A percentile compares a stretch with the other conserved stretches of the same genome.
Conservation (phyloP, 2,113 vertebrate species). For the Sitta europaea region DNA sequence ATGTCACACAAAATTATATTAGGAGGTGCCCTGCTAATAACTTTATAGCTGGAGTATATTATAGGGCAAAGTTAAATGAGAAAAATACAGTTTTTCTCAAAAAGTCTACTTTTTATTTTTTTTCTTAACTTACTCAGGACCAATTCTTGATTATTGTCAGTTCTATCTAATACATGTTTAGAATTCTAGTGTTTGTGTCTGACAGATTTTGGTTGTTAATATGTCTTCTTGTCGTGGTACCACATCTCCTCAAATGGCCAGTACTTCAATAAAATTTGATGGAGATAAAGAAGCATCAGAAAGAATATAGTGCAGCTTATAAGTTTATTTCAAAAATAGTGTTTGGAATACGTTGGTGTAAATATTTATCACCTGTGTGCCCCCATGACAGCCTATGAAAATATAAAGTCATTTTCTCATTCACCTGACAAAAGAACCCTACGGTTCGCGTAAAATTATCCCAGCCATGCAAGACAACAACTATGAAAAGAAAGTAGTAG, state of each 20-base stretch:
- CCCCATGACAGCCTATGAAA: background rate
- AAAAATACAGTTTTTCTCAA: background rate
- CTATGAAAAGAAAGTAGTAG: background rate
- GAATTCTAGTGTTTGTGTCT: background rate
- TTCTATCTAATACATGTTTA: background rate
- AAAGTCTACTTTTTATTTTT: background rate
- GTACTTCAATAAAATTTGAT: background rate
- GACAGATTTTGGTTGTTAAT: background rate
- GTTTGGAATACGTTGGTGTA: background rate
- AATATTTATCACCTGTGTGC: background rate
- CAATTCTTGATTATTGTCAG: background rate
- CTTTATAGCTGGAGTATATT: background rate
- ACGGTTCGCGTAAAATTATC: background rate
- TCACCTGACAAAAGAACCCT: background rate
- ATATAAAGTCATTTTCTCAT: background rate
- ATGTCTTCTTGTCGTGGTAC: background rate
- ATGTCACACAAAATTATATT: background rate
- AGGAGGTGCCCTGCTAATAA: background rate
- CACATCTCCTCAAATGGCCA: background rate
- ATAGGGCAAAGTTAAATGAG: background rate
- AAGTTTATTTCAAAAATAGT: background rate
- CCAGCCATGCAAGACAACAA: background rate
- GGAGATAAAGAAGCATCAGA: background rate
- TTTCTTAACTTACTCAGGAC: background rate
- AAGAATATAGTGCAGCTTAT: background rate